phyloP scores from a whole-genome alignment of 30 jellyfish, hydroid and myxozoan genomes.

The Turritopsis rubra region DNA sequence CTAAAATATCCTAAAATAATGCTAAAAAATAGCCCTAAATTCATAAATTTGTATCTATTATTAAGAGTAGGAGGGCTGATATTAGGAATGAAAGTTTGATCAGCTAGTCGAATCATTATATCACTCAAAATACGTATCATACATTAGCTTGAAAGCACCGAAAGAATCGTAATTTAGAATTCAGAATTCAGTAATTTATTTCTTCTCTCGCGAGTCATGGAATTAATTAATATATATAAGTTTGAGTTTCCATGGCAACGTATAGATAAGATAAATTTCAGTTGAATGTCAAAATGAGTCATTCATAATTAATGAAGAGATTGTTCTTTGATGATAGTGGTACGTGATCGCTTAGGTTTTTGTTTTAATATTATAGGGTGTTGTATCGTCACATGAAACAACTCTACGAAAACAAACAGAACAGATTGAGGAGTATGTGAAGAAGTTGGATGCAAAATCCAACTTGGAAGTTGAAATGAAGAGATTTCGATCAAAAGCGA shows the following conservation, averaged over 20 bases:
- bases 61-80: too few species aligned
- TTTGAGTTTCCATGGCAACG: not conserved
- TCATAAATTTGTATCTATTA: too few species aligned
- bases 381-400: not conserved
- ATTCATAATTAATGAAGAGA: not conserved
- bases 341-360: not conserved
- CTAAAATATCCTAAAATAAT: too few species aligned
- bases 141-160: too few species aligned
- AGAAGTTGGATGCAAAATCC: not conserved
- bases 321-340: too few species aligned
- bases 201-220: not conserved
- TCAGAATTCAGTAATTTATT: not conserved
- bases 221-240: not conserved
- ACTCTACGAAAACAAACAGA: not conserved
- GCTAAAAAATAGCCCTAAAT: too few species aligned
- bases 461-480: not conserved
- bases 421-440: not conserved
- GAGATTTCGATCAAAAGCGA: not conserved
- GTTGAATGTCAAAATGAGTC: too few species aligned
- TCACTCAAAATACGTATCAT: too few species aligned
- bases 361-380: not conserved
- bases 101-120: too few species aligned
- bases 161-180: too few species aligned
- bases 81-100: too few species aligned
- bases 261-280: too few species aligned